These are phyloP conservation scores for Quiscalus mexicanus DNA, from an alignment of 2,113 vertebrate species.

Conservation along the genomic window DNA sequence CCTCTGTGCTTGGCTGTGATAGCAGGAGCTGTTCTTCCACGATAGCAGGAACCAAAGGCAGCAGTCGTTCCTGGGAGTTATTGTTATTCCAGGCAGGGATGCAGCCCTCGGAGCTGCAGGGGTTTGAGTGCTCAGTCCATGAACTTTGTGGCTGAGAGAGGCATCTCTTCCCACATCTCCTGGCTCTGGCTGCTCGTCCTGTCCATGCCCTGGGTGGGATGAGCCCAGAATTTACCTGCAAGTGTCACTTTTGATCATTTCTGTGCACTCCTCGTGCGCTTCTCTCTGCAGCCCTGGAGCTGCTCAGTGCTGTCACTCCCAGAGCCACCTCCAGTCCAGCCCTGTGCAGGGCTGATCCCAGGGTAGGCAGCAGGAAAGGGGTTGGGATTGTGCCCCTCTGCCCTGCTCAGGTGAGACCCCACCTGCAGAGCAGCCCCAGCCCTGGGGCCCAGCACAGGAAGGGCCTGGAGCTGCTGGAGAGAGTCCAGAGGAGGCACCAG, in stretches of 20 bases:
- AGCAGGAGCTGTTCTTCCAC: neutral
- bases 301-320: neutral
- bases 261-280: neutral
- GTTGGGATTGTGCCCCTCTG: neutral
- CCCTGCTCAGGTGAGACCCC: neutral
- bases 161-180: neutral
- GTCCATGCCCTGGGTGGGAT: accelerated
- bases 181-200: neutral
- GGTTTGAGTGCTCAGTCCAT: neutral
- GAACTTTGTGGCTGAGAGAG: neutral
- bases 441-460: neutral
- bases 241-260: neutral
- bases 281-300: neutral
- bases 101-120: neutral
- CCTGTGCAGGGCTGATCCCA: neutral
- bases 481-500: neutral
- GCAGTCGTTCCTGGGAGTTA: neutral
- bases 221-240: neutral
- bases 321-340: neutral
- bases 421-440: neutral
- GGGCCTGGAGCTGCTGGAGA: neutral
- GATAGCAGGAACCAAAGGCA: neutral
- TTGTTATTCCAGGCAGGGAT: neutral
- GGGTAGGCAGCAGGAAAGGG: neutral
- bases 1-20: neutral